Conservation (phyloP, 2,113 vertebrate species). For the Thalassoma bifasciatum region DNA sequence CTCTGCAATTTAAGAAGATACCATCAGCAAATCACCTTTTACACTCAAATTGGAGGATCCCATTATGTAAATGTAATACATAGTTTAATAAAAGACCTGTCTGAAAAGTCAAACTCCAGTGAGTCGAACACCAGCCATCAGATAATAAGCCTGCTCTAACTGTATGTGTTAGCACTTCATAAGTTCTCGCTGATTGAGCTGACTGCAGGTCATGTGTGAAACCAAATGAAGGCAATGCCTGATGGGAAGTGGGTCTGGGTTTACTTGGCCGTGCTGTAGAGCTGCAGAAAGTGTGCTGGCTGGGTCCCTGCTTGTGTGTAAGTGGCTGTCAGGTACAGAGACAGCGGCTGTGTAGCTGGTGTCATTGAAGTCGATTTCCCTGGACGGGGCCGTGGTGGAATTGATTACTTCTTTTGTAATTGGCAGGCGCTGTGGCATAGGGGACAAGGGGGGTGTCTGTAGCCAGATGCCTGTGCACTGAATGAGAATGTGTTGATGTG, state of each 20-base stretch:
- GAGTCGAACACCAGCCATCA: not conserved
- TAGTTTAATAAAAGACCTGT: not conserved
- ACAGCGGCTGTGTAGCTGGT: constrained; percentile 68
- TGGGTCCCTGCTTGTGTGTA: constrained; percentile 43
- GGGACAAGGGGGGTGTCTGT: constrained; percentile 73
- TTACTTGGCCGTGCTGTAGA: constrained; percentile 23
- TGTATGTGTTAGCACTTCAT: not conserved
- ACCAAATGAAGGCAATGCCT: constrained; percentile 1
- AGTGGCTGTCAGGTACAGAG: constrained; percentile 72
- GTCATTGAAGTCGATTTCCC: constrained; percentile 80
- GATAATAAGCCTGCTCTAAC: not conserved
- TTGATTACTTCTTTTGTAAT: constrained; percentile 82
- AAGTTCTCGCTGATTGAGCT: not conserved
- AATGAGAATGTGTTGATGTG: constrained; percentile 66
- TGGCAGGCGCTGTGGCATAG: constrained; percentile 76
- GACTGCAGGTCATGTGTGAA: not conserved
- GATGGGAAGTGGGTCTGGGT: constrained; percentile 1
- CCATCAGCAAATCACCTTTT: not conserved
- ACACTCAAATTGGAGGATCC: not conserved
- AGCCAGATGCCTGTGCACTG: constrained; percentile 72
- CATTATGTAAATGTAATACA: not conserved
- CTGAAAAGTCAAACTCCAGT: not conserved
- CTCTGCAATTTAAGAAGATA: not conserved
- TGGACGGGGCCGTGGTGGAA: constrained; percentile 65
- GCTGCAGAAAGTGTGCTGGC: constrained; percentile 30